Percentiles rank a stretch among this genome's conserved stretches.
These are phyloP conservation scores for Boulengeromyrus knoepffleri DNA, from an alignment of 2,113 vertebrate genomes.

Conservation along the genomic window DNA sequence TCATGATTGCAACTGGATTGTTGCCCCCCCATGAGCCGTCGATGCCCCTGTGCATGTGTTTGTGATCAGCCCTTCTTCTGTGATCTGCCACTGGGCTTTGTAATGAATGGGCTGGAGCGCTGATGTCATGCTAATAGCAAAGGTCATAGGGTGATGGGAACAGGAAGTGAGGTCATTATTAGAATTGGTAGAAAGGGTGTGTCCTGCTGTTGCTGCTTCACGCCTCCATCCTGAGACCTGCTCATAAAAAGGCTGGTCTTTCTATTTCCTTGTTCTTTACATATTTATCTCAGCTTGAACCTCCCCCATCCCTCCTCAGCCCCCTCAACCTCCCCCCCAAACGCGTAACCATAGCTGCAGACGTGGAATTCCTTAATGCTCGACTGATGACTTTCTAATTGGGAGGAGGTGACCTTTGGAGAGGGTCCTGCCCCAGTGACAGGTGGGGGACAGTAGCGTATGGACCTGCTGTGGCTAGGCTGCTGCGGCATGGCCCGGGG, in stretches of 20 bases:
- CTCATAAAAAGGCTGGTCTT: neutral
- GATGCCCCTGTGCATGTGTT: neutral
- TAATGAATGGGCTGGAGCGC: neutral
- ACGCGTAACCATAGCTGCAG: conserved; percentile 58
- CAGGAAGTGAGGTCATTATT: neutral
- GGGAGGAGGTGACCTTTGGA: conserved; percentile 68
- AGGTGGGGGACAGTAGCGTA: conserved; percentile 72
- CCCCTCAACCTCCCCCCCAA: neutral
- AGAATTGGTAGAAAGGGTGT: neutral
- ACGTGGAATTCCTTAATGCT: conserved; percentile 59
- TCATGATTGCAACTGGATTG: neutral
- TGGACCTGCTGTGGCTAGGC: conserved; percentile 61
- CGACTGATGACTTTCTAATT: conserved; percentile 81
- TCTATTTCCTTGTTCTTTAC: neutral
- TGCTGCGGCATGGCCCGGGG: conserved; percentile 36
- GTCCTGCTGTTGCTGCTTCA: neutral
- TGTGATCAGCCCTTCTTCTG: neutral
- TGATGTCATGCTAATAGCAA: neutral
- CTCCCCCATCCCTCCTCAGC: neutral
- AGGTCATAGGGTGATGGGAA: neutral
- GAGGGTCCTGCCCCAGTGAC: conserved; percentile 23
- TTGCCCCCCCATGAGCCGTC: neutral
- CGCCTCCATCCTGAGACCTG: neutral
- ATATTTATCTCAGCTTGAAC: neutral
- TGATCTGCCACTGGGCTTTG: neutral